Conservation (phyloP, 1,140 invertebrate genomes). For the Ceratina australensis region DNA sequence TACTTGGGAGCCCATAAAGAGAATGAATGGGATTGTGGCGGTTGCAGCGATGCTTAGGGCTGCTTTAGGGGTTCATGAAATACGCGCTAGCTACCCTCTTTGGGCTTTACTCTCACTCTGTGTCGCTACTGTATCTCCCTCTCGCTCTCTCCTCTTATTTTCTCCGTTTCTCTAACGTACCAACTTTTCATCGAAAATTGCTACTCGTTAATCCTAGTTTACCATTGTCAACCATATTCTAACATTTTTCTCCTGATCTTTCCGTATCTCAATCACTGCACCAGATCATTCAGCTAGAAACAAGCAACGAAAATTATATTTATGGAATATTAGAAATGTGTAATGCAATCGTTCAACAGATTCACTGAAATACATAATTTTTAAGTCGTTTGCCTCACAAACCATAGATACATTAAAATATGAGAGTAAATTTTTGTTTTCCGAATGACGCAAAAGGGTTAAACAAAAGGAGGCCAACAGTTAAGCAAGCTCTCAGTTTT, state of each 20-base stretch:
- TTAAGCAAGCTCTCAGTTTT: not conserved
- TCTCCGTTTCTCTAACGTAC: slow-evolving; percentile 34
- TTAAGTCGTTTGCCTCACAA: too few relatives aligned
- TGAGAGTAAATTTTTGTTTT: too few relatives aligned
- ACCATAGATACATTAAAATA: too few relatives aligned
- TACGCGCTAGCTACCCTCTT: slow-evolving; percentile 64
- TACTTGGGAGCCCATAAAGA: slow-evolving; percentile 77
- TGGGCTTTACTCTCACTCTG: slow-evolving; percentile 40
- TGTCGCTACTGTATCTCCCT: not conserved
- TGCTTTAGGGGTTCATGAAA: slow-evolving; percentile 75
- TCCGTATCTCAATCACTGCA: not conserved
- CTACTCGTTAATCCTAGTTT: not conserved
- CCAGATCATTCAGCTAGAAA: too few relatives aligned
- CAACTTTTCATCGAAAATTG: slow-evolving; percentile 32
- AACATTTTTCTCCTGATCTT: slow-evolving; percentile 3
- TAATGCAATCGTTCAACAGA: too few relatives aligned
- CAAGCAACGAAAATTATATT: too few relatives aligned
- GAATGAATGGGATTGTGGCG: slow-evolving; percentile 75
- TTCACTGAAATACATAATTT: too few relatives aligned
- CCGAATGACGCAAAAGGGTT: too few relatives aligned
- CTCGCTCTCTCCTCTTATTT: slow-evolving; percentile 17
- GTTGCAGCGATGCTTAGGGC: slow-evolving; percentile 68
- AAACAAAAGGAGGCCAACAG: slow-evolving; percentile 1
- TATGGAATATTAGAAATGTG: too few relatives aligned
- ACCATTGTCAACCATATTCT: slow-evolving; percentile 8